Evolutionary conservation across 2,888 invertebrate species (phyloP), one percentile per base, ranked within the genome.

Genomic region (Rhopalosiphum nymphaeae): DNA sequence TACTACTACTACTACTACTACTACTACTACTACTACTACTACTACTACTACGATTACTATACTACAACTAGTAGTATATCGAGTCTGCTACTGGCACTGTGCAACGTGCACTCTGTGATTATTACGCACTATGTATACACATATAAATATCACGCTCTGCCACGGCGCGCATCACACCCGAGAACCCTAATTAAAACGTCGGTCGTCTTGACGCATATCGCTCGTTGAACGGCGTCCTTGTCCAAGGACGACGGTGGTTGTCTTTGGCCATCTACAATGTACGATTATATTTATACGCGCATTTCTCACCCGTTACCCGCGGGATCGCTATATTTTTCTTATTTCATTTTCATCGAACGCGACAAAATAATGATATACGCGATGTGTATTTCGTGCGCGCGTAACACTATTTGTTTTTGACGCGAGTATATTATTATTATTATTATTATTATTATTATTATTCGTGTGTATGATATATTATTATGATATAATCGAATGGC

Each of bases 401-500:
- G 87, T 21, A 87, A 53, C 53, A 10, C 78, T 78, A 49, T 91
- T 78, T 36, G 53, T 56, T 92, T 88, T 78, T n/a, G 53, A 78
- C 88, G n/a, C 25, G 16, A 29, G 25, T 36, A 26, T 44, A 44
- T 42, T 25, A 85, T 85, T 42, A 42, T 44, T 42, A 42, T 42
- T 26, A 85, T 42, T 26, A 85, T 44, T 44, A 44, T 85, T 44
- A 85, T 26, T 85, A 49, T 49, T 53, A 53, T 53, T 53, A 53
- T 53, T 21, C 53, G 53, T 26, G n/a, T 56, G 78, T 36, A 78
- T 78, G 57, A 26, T 89, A 89, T 42, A 53, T 56, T 29, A 56
- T 13, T 53, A 89, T 56, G 16, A 36, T 89, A 57, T 92, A 87
- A 92, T 87, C 92, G 87, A 92, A 87, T 46, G 29, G 92, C 88